Base-by-base conservation (phyloP, 2,113 vertebrate species). In the Nestor notabilis region DNA sequence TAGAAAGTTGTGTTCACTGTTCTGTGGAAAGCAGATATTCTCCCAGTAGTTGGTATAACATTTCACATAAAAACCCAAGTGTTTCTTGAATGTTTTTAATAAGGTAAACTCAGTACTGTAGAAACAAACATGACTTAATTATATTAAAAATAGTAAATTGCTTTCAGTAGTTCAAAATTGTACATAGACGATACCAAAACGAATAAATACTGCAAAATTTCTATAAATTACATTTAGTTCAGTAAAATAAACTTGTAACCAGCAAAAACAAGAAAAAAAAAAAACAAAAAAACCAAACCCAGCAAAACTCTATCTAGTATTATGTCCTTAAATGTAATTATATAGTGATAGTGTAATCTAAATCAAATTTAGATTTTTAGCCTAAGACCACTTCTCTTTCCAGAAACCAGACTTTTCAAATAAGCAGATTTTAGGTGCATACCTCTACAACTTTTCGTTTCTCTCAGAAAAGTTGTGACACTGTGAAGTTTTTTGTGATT, bases 1-100 rank as follows among this genome's bases (percentile, higher is more conserved):
- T 13, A 93, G 65, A 74, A 91, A 82, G 74, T 75, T 16, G 29
- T 46, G 19, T 68, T 86, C 11, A 7, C 49, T 91, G 39, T 93
- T 88, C 46, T 81, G 31, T 68, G 64, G 55, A 74, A 49, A 82
- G 55, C 25, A 64, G 43, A 78, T 92, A 86, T 43, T 89, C 58
- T 83, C 12, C 2, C 37, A 72, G 58, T 64, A 90, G 66, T 16
- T 83, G 52, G 29, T 85, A 58, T 46, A 86, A 78, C 31, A 92
- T 69, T 74, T 74, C 63, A 82, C 13, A 39, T 2, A 29, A 72
- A 91, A 81, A 49, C 71, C 13, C 35, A 33, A 65, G 20, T 69
- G 31, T 75, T 85, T 84, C 17, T 39, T 64, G 18, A 18, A 37
- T 39, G 44, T 69, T 91, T 94, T 72, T 83, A 37, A n/a, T 61